Base-by-base conservation (phyloP, 2,888 invertebrate genomes). In the Acanthosepion pharaonis region DNA sequence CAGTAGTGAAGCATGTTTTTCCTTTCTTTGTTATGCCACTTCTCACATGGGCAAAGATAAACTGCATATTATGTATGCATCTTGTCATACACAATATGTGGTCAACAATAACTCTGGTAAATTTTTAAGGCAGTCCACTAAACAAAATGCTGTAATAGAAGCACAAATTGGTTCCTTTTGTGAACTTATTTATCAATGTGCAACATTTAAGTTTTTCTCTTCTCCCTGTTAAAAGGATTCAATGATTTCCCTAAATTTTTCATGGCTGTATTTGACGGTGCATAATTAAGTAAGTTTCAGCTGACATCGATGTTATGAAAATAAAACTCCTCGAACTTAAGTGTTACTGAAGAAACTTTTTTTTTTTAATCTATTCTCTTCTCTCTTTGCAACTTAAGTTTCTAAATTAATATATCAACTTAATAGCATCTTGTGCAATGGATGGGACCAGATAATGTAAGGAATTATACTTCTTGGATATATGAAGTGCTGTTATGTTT, bases 231-330 rank as follows among this genome's bases (percentile, higher is more conserved):
- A n/a, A 78, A 78, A 78, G n/a, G n/a, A 78, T 59, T 59, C 59
- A 23, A 59, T 59, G 59, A 59, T 78, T 78, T 78, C n/a, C n/a
- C 18, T 33, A n/a, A 28, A n/a, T 33, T 78, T 78, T 78, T 78
- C 78, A n/a, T 78, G 78, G n/a, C 78, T 78, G 78, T 78, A 78
- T 78, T 78, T 78, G 78, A 78, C 78, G n/a, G n/a, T 78, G 78
- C n/a, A 78, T 78, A n/a, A 78, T 78, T 78, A n/a, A 78, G 28
- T 78, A 78, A 78, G 78, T n/a, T 78, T 78, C n/a, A 78, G 78
- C 78, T 78, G 78, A 78, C 78, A 78, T 78, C 78, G 78, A 78
- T 78, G n/a, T 78, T 78, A 78, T 78, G 78, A 33, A 78, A 78
- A 78, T 78, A 78, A 78, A 78, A n/a, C 78, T 78, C 78, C n/a